Base-by-base conservation (phyloP, 2,113 vertebrate genomes). In the Xiphophorus hellerii region DNA sequence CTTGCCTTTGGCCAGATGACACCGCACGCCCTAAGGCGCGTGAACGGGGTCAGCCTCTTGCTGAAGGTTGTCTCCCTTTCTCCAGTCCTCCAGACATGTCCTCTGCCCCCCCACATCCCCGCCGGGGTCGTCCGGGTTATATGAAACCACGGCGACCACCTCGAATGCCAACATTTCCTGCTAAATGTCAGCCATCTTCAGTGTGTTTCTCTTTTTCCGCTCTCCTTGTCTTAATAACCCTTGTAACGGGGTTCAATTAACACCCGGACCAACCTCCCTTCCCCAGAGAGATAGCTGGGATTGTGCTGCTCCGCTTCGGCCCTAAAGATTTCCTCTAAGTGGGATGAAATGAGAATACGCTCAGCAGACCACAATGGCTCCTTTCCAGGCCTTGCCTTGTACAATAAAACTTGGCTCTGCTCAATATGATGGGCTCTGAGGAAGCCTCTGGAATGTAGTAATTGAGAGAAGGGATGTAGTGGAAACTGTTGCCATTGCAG, bases 161-260 rank as follows among this genome's bases (percentile, higher is more conserved):
- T 70, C 44, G 81, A 62, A 80, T 63, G 73, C 73, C 58, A 62
- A 5, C 63, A 42, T 76, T 72, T 69, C 81, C 76, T 25, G 62
- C 71, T 29, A 39, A 76, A 76, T 73, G 65, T 58, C 39, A 22
- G 48, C 79, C 81, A 73, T 85, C 75, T 77, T 77, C 71, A 48
- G 51, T 62, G 71, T 3, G 7, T 80, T 78, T 74, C 71, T 25
- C 54, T 67, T 68, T 54, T 77, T 74, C 37, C 37, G 6, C 69
- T 69, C 60, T 77, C 42, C 72, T 66, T 70, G 66, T 84, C 82
- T 88, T 84, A 70, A 71, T 85, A 88, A 88, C 82, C 82, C 82
- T 88, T 68, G 78, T 71, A 71, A 69, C 0, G 37, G 51, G 79
- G 75, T 92, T 90, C 85, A 90, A 88, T 92, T 90, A 90, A 82